Evolutionary conservation across 2,888 invertebrate genomes (phyloP).

Genomic region (Clunio marinus): DNA sequence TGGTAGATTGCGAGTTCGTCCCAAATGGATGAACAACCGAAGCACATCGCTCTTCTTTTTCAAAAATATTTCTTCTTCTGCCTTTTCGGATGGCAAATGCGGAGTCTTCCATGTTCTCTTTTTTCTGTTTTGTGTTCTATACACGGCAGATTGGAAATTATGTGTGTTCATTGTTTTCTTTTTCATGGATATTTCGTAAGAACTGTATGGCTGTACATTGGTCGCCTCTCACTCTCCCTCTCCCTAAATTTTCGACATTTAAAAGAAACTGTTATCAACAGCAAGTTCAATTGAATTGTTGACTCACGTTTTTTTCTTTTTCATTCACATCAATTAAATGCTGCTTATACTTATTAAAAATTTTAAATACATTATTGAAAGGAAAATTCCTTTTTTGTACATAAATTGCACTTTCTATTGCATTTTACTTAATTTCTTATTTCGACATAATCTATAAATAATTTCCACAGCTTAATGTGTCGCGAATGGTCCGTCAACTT

Average conservation of each 20-base stretch:
- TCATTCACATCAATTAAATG: not conserved
- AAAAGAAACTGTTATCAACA: not conserved
- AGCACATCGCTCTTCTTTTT: not conserved
- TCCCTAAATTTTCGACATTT: not conserved
- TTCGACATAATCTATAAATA: conserved; percentile 2
- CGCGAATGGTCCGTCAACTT: not conserved
- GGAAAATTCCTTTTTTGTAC: not conserved
- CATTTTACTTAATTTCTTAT: not conserved
- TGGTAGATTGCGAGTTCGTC: not conserved
- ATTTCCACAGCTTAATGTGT: not conserved
- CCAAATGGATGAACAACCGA: not conserved
- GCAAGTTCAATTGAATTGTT: conserved; percentile 13
- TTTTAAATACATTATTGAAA: no score
- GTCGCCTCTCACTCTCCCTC: not conserved
- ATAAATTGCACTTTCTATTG: not conserved
- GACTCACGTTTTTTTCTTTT: not conserved
- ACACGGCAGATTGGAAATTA: conserved; percentile 35
- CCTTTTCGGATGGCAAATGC: conserved; percentile 36
- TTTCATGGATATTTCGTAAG: conserved; percentile 23
- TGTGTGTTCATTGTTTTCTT: conserved; percentile 26
- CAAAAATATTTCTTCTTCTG: conserved; percentile 31
- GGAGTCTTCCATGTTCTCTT: conserved; percentile 36
- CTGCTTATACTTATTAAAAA: not conserved
- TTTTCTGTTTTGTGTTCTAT: conserved; percentile 31
- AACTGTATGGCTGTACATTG: conserved; percentile 9